Evolutionary conservation across 2,888 invertebrate genomes (phyloP).

Genomic region (Stenodema calcarata): DNA sequence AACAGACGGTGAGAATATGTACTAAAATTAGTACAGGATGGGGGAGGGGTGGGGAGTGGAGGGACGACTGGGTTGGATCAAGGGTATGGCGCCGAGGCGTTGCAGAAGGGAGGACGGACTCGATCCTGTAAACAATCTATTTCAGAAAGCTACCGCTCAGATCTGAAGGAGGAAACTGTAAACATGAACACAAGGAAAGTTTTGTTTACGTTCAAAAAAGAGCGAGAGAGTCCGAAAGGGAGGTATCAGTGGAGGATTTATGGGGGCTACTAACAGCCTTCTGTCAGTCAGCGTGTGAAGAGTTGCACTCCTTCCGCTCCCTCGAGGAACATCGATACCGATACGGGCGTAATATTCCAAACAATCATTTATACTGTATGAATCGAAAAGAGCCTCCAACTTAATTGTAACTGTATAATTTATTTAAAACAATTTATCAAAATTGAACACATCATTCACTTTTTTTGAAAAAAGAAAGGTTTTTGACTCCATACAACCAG

Average conservation of each 20-base stretch:
- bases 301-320: background rate
- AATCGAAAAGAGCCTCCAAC: no score
- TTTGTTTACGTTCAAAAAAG: slow-evolving; percentile 3
- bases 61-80: slow-evolving; percentile 6
- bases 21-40: background rate
- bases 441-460: no score
- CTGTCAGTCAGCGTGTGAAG: slow-evolving; percentile 29
- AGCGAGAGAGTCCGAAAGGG: background rate
- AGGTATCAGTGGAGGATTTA: slow-evolving; percentile 9
- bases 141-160: slow-evolving; percentile 5
- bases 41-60: no score
- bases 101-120: background rate
- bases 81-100: slow-evolving; percentile 4
- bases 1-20: background rate
- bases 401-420: no score
- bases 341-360: no score
- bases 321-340: background rate
- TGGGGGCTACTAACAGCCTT: slow-evolving; percentile 19
- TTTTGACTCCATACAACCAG: no score
- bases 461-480: no score
- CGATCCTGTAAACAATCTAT: slow-evolving; percentile 34
- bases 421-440: no score
- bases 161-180: slow-evolving; percentile 12
- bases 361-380: no score
- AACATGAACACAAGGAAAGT: slow-evolving; percentile 1